Base-by-base conservation (phyloP, 2,888 invertebrate genomes). In the Yponomeuta evonymella region DNA sequence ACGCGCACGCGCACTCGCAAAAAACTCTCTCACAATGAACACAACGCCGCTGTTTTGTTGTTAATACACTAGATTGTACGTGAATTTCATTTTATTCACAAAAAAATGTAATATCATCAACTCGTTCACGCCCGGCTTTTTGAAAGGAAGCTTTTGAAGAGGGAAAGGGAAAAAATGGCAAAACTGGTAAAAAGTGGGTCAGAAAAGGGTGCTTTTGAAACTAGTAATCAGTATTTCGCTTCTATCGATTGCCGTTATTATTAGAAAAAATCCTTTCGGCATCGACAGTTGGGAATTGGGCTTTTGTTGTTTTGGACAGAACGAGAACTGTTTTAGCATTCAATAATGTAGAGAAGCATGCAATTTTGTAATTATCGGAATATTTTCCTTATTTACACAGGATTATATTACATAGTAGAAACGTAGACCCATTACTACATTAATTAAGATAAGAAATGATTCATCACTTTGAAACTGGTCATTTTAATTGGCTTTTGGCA, bases 121-220 rank as follows among this genome's bases (percentile, higher is more conserved):
- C 92, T 92, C 92, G 92, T 92, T 92, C 92, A 92, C 92, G 92
- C 92, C 92, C 91, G 92, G 88, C 76, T 79, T 88, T 92, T 92
- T 86, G 90, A 92, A 87, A 86, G 88, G 88, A 87, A 80, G 84
- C 83, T 83, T 86, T 88, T 87, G 86, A 86, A 89, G 88, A 88
- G 90, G 87, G 88, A 87, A 84, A 79, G 79, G 81, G 67, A 69
- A 87, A 88, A 90, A 87, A 88, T 87, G 85, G 88, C 88, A 87
- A 90, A 89, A 91, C 85, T 83, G 84, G 87, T 88, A 90, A 90
- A 92, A 92, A 92, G 88, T 92, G 91, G 92, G 92, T 92, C 92
- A 91, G 89, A 91, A 92, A 89, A 88, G 90, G 92, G 90, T 89
- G 89, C 89, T 88, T 90, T 90, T 87, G 85, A 88, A 90, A 89